phyloP scores from a whole-genome alignment of 2,797 vertebrate species.

The Myiothlypis chrysogaster region DNA sequence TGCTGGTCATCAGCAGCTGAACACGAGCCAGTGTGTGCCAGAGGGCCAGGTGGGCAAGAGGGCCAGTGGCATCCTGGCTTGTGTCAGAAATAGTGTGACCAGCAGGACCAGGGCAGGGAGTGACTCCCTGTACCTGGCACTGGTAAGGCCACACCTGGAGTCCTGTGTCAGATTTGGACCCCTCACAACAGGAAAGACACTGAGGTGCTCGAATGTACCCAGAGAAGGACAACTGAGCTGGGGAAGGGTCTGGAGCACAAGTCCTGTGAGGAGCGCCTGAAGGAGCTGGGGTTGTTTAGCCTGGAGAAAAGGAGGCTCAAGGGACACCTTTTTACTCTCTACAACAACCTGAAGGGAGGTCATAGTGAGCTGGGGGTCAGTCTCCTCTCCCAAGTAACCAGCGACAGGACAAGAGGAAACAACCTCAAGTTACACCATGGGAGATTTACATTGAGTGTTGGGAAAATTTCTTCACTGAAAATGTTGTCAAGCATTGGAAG shows the following conservation, averaged over 20 bases:
- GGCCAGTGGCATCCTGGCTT: neutral
- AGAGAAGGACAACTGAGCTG: fast-evolving
- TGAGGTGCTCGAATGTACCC: fast-evolving
- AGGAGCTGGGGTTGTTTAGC: neutral
- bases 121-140: fast-evolving
- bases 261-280: neutral
- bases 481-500: neutral
- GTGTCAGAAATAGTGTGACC: neutral
- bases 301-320: neutral
- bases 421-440: neutral
- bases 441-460: neutral
- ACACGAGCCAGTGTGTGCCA: fast-evolving
- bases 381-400: neutral
- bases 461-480: neutral
- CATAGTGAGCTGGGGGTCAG: fast-evolving
- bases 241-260: neutral
- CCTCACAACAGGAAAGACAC: neutral
- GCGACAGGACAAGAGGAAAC: fast-evolving
- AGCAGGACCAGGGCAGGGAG: neutral
- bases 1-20: neutral
- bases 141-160: fast-evolving
- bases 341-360: neutral
- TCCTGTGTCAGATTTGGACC: neutral
- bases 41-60: neutral
- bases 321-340: neutral